Evolutionary conservation across 2,888 invertebrate species (phyloP).

Genomic region (Pseudolycoriella hygida): DNA sequence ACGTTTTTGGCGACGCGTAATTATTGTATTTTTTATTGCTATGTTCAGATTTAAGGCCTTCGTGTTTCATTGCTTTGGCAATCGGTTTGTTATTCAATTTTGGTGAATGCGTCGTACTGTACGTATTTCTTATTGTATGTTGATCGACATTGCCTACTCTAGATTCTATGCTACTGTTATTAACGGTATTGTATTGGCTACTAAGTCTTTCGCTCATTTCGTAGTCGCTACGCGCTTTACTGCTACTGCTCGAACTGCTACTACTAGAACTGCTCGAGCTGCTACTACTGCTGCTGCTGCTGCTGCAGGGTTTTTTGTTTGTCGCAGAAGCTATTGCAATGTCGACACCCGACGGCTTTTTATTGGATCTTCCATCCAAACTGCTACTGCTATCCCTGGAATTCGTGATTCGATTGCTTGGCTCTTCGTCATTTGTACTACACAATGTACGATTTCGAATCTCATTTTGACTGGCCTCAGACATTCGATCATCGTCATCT

Average conservation of each 20-base stretch:
- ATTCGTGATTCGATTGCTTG: background rate
- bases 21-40: constrained; percentile 10
- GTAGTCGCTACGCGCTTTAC: background rate
- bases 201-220: background rate
- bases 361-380: background rate
- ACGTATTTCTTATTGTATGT: background rate
- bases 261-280: background rate
- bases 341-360: background rate
- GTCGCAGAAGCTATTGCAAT: too few relatives aligned
- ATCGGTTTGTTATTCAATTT: constrained; percentile 3
- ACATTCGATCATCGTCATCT: constrained; percentile 2
- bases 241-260: background rate
- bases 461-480: constrained; percentile 1
- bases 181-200: background rate
- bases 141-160: background rate
- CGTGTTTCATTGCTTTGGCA: constrained; percentile 2
- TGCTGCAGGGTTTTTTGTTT: background rate
- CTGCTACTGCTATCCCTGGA: constrained; percentile 6
- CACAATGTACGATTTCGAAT: background rate
- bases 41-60: constrained; percentile 12
- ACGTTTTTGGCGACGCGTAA: constrained; percentile 4
- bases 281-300: background rate
- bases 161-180: background rate
- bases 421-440: background rate
- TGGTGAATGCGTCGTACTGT: constrained; percentile 1